These are phyloP conservation scores for Potorous gilbertii DNA, from an alignment of 2,797 vertebrate species.

Conservation along the genomic window DNA sequence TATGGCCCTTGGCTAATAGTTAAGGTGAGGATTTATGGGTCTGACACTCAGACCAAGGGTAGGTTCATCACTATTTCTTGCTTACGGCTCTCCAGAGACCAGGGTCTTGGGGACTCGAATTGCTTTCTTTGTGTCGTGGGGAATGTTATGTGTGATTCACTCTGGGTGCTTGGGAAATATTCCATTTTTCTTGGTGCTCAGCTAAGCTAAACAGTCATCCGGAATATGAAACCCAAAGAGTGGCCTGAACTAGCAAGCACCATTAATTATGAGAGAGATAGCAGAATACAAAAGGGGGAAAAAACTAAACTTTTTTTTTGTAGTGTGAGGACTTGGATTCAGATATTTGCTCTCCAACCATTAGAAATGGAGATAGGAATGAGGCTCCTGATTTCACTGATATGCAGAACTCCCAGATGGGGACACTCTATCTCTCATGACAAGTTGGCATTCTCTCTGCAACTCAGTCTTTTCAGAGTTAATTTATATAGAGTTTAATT, in stretches of 20 bases:
- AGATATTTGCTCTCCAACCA: not conserved
- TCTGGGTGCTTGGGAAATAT: not conserved
- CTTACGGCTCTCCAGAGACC: constrained; percentile 62
- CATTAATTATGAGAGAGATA: not conserved
- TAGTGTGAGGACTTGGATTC: not conserved
- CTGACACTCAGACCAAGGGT: constrained; percentile 45
- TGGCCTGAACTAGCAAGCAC: not conserved
- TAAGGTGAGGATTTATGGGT: constrained; percentile 60
- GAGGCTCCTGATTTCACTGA: not conserved
- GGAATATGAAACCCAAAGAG: not conserved
- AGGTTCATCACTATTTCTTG: constrained; percentile 19
- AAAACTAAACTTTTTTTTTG: not conserved
- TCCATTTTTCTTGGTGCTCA: constrained; percentile 1
- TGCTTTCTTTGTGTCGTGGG: constrained; percentile 2
- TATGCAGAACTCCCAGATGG: not conserved
- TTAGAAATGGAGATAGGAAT: not conserved
- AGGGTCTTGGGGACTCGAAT: constrained; percentile 9
- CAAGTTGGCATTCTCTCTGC: not conserved
- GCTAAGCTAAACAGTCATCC: not conserved
- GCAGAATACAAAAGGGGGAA: not conserved
- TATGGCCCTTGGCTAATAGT: constrained; percentile 67
- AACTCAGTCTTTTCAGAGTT: not conserved
- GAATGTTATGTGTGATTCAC: constrained; percentile 17
- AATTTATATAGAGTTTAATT: not conserved
- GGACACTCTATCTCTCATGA: not conserved